Conservation (phyloP, 2,797 vertebrate species). For the Sphenopsis melanotis region DNA sequence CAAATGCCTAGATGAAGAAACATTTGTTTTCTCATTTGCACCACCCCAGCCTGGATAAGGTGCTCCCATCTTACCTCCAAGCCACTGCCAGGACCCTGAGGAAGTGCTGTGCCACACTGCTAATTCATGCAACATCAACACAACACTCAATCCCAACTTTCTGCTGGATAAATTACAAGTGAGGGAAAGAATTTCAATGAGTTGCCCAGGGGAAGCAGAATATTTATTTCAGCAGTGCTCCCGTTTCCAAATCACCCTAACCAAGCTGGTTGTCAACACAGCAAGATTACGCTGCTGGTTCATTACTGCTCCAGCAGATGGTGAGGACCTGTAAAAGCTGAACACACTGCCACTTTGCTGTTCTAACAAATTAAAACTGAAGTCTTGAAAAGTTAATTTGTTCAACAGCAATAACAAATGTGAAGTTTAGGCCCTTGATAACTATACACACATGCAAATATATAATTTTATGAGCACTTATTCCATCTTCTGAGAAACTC, state of each 20-base stretch:
- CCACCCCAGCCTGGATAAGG: background rate
- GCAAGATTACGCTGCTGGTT: background rate
- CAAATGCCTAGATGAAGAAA: background rate
- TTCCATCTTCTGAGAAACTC: background rate
- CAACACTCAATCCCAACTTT: constrained; percentile 18
- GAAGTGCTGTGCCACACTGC: background rate
- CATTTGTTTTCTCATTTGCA: background rate
- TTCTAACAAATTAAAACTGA: constrained; percentile 31
- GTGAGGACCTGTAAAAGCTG: background rate
- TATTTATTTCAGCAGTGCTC: constrained; percentile 45
- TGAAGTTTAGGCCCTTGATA: background rate
- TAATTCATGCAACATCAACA: background rate
- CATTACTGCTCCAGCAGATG: background rate
- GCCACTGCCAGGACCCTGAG: constrained; percentile 7
- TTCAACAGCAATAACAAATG: background rate
- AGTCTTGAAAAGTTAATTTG: constrained; percentile 14
- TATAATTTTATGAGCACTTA: background rate
- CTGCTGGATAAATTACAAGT: constrained; percentile 1
- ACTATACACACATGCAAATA: background rate
- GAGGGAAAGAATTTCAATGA: constrained; percentile 19
- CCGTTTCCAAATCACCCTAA: background rate
- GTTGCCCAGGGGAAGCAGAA: constrained; percentile 25
- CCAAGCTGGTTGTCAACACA: constrained; percentile 16
- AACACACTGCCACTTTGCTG: background rate
- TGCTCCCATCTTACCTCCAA: background rate